Evolutionary conservation across 2,797 vertebrate genomes (phyloP).

Genomic region (Luscinia luscinia): DNA sequence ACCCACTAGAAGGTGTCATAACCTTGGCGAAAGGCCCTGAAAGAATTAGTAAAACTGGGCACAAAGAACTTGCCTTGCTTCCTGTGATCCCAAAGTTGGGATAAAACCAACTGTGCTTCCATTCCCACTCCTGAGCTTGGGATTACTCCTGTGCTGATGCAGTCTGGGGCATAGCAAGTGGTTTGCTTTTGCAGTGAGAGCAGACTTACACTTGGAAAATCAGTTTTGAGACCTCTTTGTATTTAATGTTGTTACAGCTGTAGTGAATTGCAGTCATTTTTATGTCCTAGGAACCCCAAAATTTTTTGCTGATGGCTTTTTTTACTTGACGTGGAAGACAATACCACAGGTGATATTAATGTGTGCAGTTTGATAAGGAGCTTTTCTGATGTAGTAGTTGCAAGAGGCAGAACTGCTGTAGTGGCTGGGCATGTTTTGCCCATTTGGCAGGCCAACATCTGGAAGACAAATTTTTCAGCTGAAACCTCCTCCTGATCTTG

Average conservation of each 20-base stretch:
- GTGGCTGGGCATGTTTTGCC: not conserved
- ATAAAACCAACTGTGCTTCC: not conserved
- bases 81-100: not conserved
- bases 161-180: not conserved
- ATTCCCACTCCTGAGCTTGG: not conserved
- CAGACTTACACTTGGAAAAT: not conserved
- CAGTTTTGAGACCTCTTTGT: not conserved
- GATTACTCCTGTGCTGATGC: accelerated
- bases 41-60: not conserved
- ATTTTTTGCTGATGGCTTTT: not conserved
- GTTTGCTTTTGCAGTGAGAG: not conserved
- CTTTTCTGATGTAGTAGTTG: not conserved
- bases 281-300: not conserved
- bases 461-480: slow-evolving; percentile 16
- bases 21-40: not conserved
- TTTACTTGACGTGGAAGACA: not conserved
- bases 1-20: not conserved
- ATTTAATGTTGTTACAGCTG: not conserved
- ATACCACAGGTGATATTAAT: not conserved
- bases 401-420: not conserved
- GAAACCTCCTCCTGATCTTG: not conserved
- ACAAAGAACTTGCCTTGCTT: not conserved
- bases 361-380: not conserved
- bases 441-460: not conserved
- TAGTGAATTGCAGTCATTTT: not conserved